phyloP scores from a whole-genome alignment of 2,113 vertebrate species.

The Notiomystis cincta region DNA sequence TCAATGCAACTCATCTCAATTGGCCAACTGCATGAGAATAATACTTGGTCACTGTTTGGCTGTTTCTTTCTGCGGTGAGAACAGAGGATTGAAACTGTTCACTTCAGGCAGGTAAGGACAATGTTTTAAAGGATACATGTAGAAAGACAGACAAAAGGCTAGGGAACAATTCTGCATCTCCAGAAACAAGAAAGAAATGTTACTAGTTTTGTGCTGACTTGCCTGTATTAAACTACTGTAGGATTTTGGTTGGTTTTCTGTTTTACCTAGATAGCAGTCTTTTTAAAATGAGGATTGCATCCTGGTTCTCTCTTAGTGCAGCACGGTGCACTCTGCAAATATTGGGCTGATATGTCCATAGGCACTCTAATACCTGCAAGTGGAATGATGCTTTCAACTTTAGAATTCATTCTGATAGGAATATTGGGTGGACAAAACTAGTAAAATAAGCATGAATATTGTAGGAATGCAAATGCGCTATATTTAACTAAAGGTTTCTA shows the following conservation, averaged over 20 bases:
- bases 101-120: not conserved
- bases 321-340: not conserved
- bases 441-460: not conserved
- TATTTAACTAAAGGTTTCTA: not conserved
- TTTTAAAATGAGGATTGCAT: not conserved
- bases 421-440: not conserved
- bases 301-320: not conserved
- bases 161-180: not conserved
- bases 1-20: not conserved
- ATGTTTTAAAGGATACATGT: not conserved
- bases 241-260: rapidly evolving
- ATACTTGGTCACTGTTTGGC: not conserved
- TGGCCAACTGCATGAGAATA: not conserved
- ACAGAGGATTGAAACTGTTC: not conserved
- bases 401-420: not conserved
- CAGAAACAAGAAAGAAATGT: not conserved
- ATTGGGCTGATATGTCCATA: not conserved
- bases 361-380: not conserved
- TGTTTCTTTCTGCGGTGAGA: not conserved
- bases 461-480: not conserved
- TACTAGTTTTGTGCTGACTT: not conserved
- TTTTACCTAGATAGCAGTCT: not conserved
- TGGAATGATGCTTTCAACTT: not conserved
- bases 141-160: not conserved
- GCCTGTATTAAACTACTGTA: not conserved